Percentiles rank a stretch among this genome's conserved stretches.
Evolutionary conservation across 1,140 invertebrate species (phyloP).

Genomic region (Cydia fagiglandana): DNA sequence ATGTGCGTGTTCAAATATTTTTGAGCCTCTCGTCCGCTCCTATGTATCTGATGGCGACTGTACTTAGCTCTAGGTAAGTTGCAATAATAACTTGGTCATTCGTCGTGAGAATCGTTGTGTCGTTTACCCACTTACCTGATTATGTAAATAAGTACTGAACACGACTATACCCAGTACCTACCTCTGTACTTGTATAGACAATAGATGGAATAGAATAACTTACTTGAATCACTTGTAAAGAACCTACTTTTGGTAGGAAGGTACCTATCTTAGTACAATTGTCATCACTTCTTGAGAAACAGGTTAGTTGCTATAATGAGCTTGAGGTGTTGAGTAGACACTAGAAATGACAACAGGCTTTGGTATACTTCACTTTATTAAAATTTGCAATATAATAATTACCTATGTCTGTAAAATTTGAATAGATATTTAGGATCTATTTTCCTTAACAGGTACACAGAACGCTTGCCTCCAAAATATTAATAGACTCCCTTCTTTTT

Average conservation of each 20-base stretch:
- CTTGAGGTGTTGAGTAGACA: too few relatives aligned
- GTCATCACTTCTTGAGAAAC: conserved; percentile 23
- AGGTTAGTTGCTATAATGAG: conserved; percentile 3
- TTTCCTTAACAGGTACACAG: too few relatives aligned
- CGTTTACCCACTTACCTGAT: conserved; percentile 13
- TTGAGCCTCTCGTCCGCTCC: too few relatives aligned
- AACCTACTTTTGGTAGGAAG: not conserved
- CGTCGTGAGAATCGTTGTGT: conserved; percentile 3
- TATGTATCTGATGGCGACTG: too few relatives aligned
- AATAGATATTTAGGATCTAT: too few relatives aligned
- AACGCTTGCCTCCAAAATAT: too few relatives aligned
- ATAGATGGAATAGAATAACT: conserved; percentile 28
- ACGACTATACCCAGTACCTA: not conserved
- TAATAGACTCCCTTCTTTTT: too few relatives aligned
- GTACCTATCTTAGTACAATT: not conserved
- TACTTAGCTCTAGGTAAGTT: not conserved
- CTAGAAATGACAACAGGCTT: too few relatives aligned
- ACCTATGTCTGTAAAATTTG: too few relatives aligned
- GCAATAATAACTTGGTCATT: conserved; percentile 12
- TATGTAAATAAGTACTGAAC: conserved; percentile 14
- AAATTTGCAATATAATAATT: too few relatives aligned
- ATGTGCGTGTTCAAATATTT: too few relatives aligned
- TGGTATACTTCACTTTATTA: too few relatives aligned
- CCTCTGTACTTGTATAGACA: not conserved
- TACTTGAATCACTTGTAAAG: not conserved